phyloP scores from a whole-genome alignment of 2,113 vertebrate species.

The Oreochromis tanganicae region DNA sequence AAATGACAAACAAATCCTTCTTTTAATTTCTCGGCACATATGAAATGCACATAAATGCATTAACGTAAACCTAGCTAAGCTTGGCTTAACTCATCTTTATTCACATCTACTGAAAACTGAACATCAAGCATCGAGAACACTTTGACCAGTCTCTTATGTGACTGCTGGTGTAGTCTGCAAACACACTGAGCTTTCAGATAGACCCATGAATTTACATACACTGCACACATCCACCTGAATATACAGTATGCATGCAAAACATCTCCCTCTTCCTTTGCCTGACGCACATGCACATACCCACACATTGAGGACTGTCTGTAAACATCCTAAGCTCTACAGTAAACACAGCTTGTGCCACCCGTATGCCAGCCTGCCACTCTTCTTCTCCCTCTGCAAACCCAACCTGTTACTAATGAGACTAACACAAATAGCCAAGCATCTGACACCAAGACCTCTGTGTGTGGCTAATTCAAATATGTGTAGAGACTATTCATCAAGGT shows the following conservation, averaged over 20 bases:
- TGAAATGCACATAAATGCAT: neutral
- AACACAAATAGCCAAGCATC: conserved; percentile 57
- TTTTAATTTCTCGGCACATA: neutral
- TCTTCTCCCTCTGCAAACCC: conserved; percentile 57
- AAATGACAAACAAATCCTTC: neutral
- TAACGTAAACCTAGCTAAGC: neutral
- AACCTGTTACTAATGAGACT: conserved; percentile 67
- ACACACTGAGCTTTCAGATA: conserved; percentile 12
- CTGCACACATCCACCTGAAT: conserved; percentile 29
- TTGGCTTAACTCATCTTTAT: neutral
- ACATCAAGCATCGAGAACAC: neutral
- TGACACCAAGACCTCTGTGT: conserved; percentile 31
- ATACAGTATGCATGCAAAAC: conserved; percentile 29
- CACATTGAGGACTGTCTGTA: conserved; percentile 31
- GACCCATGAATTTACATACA: conserved; percentile 19
- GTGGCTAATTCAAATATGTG: neutral
- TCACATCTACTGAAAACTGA: neutral
- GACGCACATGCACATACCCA: neutral
- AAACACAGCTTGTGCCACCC: conserved; percentile 64
- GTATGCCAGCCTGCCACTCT: conserved; percentile 56
- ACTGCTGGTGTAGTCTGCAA: conserved; percentile 11
- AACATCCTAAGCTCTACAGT: conserved; percentile 58
- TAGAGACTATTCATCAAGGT: neutral
- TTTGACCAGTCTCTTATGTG: conserved; percentile 7
- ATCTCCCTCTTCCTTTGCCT: neutral